These are phyloP conservation scores for Petroica traversi DNA, from an alignment of 2,113 vertebrate species.

Conservation along the genomic window DNA sequence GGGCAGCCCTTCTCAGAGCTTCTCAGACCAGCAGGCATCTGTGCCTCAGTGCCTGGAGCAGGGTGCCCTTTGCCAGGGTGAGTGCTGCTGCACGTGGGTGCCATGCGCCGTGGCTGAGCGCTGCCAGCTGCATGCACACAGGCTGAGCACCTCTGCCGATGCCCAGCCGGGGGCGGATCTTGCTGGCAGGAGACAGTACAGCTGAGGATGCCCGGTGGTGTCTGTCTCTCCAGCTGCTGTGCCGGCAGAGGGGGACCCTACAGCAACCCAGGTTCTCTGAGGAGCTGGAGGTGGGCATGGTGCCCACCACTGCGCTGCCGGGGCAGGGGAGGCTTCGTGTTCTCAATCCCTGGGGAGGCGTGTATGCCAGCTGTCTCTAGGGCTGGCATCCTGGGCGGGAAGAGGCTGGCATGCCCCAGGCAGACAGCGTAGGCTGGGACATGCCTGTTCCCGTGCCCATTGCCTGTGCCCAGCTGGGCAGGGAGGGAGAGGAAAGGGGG, in stretches of 20 bases:
- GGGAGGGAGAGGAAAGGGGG: background rate
- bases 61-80: background rate
- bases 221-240: background rate
- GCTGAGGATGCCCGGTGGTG: background rate
- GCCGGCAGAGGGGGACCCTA: background rate
- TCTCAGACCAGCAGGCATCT: background rate
- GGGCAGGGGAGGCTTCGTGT: background rate
- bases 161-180: background rate
- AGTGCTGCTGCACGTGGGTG: background rate
- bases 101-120: rapidly evolving
- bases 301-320: rapidly evolving
- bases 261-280: background rate
- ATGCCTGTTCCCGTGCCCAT: background rate
- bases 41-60: background rate
- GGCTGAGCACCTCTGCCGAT: background rate
- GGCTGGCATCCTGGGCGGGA: conserved; percentile 20
- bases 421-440: conserved; percentile 26
- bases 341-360: background rate
- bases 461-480: background rate
- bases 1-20: background rate
- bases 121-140: background rate
- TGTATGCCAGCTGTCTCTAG: background rate
- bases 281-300: background rate
- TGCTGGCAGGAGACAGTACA: background rate
- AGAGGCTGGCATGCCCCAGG: background rate